Evolutionary conservation across 1,140 invertebrate genomes (phyloP).

Genomic region (Heterodera carotae): DNA sequence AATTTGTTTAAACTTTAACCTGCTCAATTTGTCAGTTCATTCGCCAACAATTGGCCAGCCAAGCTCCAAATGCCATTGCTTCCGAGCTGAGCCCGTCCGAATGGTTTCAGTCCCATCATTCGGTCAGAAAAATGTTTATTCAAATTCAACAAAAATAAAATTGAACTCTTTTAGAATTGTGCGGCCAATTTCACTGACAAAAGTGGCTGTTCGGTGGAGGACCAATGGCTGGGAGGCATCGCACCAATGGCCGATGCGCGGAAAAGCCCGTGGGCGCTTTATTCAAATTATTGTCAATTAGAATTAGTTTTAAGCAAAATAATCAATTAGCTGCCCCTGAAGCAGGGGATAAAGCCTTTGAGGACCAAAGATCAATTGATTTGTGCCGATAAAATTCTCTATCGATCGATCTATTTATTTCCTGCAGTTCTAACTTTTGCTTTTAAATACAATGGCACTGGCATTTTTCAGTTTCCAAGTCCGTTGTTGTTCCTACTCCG

Average conservation of each 20-base stretch:
- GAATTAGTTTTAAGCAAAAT: too few species aligned
- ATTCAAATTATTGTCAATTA: constrained; percentile 7
- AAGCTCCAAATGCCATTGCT: neutral
- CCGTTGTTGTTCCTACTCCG: constrained; percentile 49
- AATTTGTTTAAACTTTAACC: too few species aligned
- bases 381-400: too few species aligned
- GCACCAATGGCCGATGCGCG: constrained; percentile 45
- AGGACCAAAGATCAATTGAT: too few species aligned
- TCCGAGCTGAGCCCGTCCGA: constrained; percentile 27
- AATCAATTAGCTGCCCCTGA: too few species aligned
- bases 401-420: too few species aligned
- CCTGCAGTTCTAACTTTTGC: neutral
- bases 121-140: constrained; percentile 43
- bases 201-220: constrained; percentile 37
- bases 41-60: constrained; percentile 10
- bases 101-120: constrained; percentile 35
- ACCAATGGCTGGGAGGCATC: constrained; percentile 56
- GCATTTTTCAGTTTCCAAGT: constrained; percentile 34
- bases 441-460: too few species aligned
- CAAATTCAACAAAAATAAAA: neutral
- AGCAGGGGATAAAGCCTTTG: too few species aligned
- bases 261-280: constrained; percentile 28
- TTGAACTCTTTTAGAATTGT: constrained; percentile 27
- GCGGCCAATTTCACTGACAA: constrained; percentile 38
- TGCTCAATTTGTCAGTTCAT: constrained; percentile 14